Percentiles rank a stretch among this genome's conserved stretches.
Evolutionary conservation across 2,888 invertebrate genomes (phyloP).

Genomic region (Enchytraeus crypticus): DNA sequence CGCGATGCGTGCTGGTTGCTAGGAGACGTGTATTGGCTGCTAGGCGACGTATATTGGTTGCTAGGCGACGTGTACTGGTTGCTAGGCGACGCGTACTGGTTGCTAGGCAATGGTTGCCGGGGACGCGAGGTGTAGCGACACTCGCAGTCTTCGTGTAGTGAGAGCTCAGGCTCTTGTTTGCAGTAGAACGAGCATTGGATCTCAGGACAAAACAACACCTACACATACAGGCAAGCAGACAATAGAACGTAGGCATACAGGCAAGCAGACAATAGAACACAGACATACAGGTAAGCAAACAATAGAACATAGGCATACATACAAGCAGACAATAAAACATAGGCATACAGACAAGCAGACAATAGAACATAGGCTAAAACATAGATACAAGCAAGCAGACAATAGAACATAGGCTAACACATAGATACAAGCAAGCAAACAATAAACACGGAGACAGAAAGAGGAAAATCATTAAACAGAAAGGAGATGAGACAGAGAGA

Average conservation of each 20-base stretch:
- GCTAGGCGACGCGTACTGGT: too few relatives aligned
- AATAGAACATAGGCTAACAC: neutral
- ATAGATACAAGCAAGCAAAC: neutral
- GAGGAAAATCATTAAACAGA: too few relatives aligned
- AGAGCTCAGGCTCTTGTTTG: neutral
- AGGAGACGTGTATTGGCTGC: too few relatives aligned
- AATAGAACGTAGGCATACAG: neutral
- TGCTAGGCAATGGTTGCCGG: neutral
- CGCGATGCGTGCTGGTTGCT: neutral
- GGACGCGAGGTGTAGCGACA: neutral
- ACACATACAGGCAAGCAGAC: neutral
- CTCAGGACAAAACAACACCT: neutral
- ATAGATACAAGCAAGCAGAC: neutral
- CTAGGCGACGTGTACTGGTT: too few relatives aligned
- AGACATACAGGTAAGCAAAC: neutral
- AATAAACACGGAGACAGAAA: too few relatives aligned
- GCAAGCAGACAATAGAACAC: neutral
- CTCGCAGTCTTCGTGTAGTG: neutral
- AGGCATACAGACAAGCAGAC: neutral
- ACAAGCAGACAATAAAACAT: neutral
- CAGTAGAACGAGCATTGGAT: constrained; percentile 1
- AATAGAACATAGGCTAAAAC: neutral
- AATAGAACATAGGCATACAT: neutral
- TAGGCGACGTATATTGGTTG: too few relatives aligned
- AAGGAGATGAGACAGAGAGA: too few relatives aligned